phyloP scores from a whole-genome alignment of 1,140 invertebrate species.

The Periplaneta americana region DNA sequence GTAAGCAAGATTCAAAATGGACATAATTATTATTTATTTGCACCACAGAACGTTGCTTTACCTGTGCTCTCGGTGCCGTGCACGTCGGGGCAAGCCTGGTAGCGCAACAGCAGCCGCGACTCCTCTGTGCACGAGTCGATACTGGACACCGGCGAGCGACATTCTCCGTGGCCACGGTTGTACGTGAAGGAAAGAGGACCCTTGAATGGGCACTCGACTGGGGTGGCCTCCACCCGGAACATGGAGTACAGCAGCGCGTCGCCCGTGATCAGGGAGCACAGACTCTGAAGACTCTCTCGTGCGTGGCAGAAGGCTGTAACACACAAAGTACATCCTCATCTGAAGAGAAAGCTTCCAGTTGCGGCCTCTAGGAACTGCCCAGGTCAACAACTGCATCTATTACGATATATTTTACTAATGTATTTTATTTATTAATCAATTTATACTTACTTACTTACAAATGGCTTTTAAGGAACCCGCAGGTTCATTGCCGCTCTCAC shows the following conservation, averaged over 20 bases:
- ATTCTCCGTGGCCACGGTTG: slow-evolving; percentile 74
- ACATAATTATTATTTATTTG: too few species aligned
- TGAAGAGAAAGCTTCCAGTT: too few species aligned
- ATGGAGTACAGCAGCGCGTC: slow-evolving; percentile 83
- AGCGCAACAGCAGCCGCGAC: slow-evolving; percentile 53
- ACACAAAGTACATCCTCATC: too few species aligned
- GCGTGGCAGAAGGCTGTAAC: slow-evolving; percentile 73
- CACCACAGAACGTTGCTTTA: slow-evolving; percentile 2
- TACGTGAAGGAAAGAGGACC: slow-evolving; percentile 63
- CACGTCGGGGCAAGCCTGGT: slow-evolving; percentile 60
- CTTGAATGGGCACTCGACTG: slow-evolving; percentile 77
- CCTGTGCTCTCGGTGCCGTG: slow-evolving; percentile 33
- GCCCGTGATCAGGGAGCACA: slow-evolving; percentile 80
- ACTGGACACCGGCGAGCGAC: slow-evolving; percentile 45
- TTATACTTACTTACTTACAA: too few species aligned
- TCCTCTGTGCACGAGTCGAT: slow-evolving; percentile 58
- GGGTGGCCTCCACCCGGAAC: slow-evolving; percentile 74
- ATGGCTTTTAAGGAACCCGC: too few species aligned
- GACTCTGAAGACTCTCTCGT: slow-evolving; percentile 62
- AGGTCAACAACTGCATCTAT: too few species aligned
- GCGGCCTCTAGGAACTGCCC: too few species aligned
- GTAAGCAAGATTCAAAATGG: too few species aligned
- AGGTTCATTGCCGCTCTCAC: too few species aligned
- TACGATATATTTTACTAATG: too few species aligned
- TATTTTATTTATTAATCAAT: too few species aligned